Percentiles rank a stretch among this genome's conserved stretches.
Conservation (phyloP, 1,140 invertebrate genomes). For the Drosophila sp. region DNA sequence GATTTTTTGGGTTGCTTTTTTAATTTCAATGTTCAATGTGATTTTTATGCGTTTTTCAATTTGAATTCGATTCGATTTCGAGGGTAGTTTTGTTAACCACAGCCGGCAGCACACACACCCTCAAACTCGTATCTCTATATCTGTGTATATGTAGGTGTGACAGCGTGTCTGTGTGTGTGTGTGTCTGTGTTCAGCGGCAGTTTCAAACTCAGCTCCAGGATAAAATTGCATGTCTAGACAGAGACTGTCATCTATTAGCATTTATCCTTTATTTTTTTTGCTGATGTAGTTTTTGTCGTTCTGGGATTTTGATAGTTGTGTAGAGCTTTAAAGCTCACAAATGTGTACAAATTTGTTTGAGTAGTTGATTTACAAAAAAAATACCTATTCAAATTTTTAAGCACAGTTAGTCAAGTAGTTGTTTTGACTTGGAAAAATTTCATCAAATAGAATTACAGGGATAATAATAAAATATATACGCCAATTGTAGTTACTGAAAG, state of each 20-base stretch:
- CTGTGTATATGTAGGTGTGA: constrained; percentile 33
- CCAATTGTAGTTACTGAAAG: too few species aligned
- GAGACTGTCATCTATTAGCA: constrained; percentile 53
- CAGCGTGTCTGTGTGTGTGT: constrained; percentile 26
- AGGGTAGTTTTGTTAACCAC: constrained; percentile 66
- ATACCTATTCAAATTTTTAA: too few species aligned
- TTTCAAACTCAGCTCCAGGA: constrained; percentile 30
- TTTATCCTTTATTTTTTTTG: constrained; percentile 34
- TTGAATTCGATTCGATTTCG: constrained; percentile 67
- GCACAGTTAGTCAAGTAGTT: too few species aligned
- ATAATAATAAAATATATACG: too few species aligned
- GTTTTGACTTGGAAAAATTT: too few species aligned
- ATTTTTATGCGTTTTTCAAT: constrained; percentile 54
- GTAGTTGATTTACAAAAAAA: constrained; percentile 38
- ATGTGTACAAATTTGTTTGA: constrained; percentile 50
- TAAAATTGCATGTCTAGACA: constrained; percentile 75
- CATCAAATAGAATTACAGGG: not conserved
- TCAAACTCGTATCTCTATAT: too few species aligned
- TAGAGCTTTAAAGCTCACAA: constrained; percentile 44
- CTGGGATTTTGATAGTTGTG: constrained; percentile 27
- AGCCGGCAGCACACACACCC: constrained; percentile 59
- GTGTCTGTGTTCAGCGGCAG: constrained; percentile 33
- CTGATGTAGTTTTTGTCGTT: constrained; percentile 22
- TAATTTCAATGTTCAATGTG: too few species aligned
- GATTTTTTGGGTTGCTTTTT: constrained; percentile 30